Evolutionary conservation across 1,140 invertebrate genomes (phyloP).

Genomic region (Hormaphis cornu): DNA sequence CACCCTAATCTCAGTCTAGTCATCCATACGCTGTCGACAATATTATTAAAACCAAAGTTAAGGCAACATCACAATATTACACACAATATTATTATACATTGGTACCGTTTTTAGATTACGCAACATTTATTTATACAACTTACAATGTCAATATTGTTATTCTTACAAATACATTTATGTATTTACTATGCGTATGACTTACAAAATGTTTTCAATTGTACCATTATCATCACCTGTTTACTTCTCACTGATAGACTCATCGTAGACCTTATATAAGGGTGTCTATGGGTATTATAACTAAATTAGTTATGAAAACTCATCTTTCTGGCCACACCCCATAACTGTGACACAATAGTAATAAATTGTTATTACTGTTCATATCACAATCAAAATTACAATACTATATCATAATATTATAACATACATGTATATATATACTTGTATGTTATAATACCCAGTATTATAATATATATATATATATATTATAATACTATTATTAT

Average conservation of each 20-base stretch:
- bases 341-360: not conserved
- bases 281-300: too few relatives aligned
- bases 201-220: not conserved
- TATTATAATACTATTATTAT: too few relatives aligned
- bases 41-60: not conserved
- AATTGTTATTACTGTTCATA: not conserved
- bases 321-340: not conserved
- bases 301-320: not conserved
- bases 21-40: not conserved
- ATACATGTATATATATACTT: too few relatives aligned
- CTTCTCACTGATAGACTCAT: not conserved
- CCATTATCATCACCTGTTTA: not conserved
- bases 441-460: too few relatives aligned
- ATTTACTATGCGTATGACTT: conserved; percentile 1
- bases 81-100: too few relatives aligned
- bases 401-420: not conserved
- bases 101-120: too few relatives aligned
- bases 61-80: not conserved
- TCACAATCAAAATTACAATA: conserved; percentile 2
- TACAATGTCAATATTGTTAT: too few relatives aligned
- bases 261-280: too few relatives aligned
- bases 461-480: too few relatives aligned
- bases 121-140: too few relatives aligned
- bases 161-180: not conserved
- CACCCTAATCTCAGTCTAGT: conserved; percentile 12